Evolutionary conservation across 2,888 invertebrate genomes (phyloP), one percentile per base, ranked within the genome.

Genomic region (Rhingia rostrata): DNA sequence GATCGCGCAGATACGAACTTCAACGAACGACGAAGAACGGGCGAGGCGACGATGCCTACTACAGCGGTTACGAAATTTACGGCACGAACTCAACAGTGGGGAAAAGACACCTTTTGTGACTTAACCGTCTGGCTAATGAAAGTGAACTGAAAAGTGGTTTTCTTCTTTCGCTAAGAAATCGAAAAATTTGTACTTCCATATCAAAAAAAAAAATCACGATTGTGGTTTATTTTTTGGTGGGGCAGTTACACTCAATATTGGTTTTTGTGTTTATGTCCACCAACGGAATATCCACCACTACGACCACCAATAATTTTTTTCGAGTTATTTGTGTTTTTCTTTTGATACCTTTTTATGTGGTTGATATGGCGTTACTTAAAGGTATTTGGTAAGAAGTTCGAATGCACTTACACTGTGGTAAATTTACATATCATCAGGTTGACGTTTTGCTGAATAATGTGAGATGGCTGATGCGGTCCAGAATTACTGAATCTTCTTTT

Each of bases 141-240:
- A 88, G 88, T 88, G 87, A 88, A 89, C 89, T 89, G 88, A 89
- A 88, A 88, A 87, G 58, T 85, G 73, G 86, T 87, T 88, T 88
- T 87, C 87, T 87, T 88, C 85, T 87, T 84, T 87, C 67, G 66
- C 63, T 45, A 64, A 49, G 74, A 85, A 81, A 77, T 85, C 77
- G 61, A 72, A 81, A 77, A 67, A 22, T 22, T 61, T 33, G 33
- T 45, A 43, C 53, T 54, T 61, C 22, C 41, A 43, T 41, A 30
- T 56, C 14, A 45, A 43, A 61, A 56, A 53, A 47, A 30, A 70
- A 75, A 75, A 80, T 35, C 60, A 80, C 43, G 49, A 61, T 51
- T 74, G 53, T 22, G 22, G 22, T 2, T 22, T 39, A 12, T 39
- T 39, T 33, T 60, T 22, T 70, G 54, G 72, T 72, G 70, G 70